Evolutionary conservation across 2,888 invertebrate species (phyloP), one percentile per base, ranked within the genome.

Genomic region (Morpho achilles): DNA sequence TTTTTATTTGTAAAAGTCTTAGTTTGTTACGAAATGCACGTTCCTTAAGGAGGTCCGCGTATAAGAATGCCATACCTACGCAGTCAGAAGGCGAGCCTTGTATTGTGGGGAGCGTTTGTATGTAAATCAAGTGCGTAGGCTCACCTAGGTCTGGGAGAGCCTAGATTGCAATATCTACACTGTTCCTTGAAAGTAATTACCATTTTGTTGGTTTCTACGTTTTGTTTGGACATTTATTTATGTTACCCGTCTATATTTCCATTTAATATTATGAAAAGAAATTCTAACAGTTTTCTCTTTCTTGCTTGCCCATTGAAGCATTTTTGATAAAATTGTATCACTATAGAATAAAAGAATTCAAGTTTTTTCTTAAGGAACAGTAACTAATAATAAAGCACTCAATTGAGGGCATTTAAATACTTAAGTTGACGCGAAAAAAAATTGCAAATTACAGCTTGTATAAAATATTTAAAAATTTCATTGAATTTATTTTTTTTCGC

Each of bases 71-170:
- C 52, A 80, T 80, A 77, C 87, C 87, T 86, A 87, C 88, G 85
- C 85, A 82, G 79, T 79, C 80, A 77, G 80, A 80, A 77, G 76
- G 76, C 73, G 64, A 63, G 56, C 72, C 77, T 76, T 76, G 77
- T 75, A 75, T 70, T 74, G 74, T 70, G 9, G 71, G 22, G 71
- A 75, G 82, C 80, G 82, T 88, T 88, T 88, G 89, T 89, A 88
- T 89, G 88, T 85, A 87, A 88, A 89, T 87, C 76, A 66, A 77
- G 75, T 77, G 88, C 88, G 88, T 88, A 86, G 89, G 88, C 75
- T 74, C 63, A 69, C 66, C 70, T 75, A 73, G 71, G 71, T 71
- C 75, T 77, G 77, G 76, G 72, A 69, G 73, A 76, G 75, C 76
- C 80, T 79, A 77, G 74, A 77, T 80, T 75, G 69, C 67, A 70